Conservation (phyloP, 1,140 invertebrate genomes). For the Procambarus virginalis region DNA sequence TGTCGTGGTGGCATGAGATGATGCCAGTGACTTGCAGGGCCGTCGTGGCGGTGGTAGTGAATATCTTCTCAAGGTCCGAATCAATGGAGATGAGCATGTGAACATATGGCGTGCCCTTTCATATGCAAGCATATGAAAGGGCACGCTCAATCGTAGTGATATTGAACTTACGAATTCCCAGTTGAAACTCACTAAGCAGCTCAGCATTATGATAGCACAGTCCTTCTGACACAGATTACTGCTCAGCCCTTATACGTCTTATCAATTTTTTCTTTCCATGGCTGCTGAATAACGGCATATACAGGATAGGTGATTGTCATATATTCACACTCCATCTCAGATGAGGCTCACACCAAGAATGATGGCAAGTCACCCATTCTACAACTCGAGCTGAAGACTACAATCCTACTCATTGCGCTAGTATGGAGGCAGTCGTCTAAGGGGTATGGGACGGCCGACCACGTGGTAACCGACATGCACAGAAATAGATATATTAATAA, state of each 20-base stretch:
- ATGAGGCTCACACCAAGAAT: conserved; percentile 70
- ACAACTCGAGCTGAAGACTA: background rate
- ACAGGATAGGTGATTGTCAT: conserved; percentile 92
- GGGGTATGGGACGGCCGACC: too few species aligned
- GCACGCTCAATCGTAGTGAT: conserved; percentile 66
- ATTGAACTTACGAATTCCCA: conserved; percentile 58
- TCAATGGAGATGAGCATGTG: too few species aligned
- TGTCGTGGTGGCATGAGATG: too few species aligned
- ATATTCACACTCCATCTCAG: conserved; percentile 77
- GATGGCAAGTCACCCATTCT: conserved; percentile 57
- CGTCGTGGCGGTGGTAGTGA: too few species aligned
- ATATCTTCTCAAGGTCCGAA: too few species aligned
- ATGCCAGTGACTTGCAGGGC: too few species aligned
- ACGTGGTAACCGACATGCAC: too few species aligned
- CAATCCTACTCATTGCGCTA: too few species aligned
- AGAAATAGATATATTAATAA: too few species aligned
- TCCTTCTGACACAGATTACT: conserved; percentile 35
- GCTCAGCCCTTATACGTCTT: conserved; percentile 79
- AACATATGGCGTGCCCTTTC: too few species aligned
- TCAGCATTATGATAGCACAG: conserved; percentile 60
- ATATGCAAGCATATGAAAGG: conserved; percentile 82
- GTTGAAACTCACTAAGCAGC: conserved; percentile 39
- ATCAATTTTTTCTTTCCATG: conserved; percentile 88
- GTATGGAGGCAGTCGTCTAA: too few species aligned
- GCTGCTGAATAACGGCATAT: conserved; percentile 89